These are phyloP conservation scores for Ptychoptera albimana DNA, from an alignment of 2,888 invertebrate species.

Conservation along the genomic window DNA sequence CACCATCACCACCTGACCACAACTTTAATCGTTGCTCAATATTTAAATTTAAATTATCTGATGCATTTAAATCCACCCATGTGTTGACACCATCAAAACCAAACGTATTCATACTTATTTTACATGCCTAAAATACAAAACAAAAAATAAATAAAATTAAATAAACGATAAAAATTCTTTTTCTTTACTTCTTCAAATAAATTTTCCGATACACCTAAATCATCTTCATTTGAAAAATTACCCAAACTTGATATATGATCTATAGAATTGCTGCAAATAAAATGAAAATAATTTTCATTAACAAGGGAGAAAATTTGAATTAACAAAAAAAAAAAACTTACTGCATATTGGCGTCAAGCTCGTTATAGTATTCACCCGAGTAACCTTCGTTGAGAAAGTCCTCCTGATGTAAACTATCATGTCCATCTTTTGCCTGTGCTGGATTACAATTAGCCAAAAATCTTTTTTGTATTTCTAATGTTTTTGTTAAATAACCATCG, in stretches of 20 bases:
- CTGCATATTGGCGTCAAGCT: slow-evolving; percentile 13
- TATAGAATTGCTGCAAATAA: slow-evolving; percentile 3
- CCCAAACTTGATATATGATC: slow-evolving; percentile 3
- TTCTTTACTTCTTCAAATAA: slow-evolving; percentile 3
- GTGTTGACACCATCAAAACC: not conserved
- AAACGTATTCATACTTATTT: slow-evolving; percentile 1
- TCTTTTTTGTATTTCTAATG: slow-evolving; percentile 22
- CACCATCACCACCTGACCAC: slow-evolving; percentile 4
- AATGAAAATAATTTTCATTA: not conserved
- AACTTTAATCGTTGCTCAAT: slow-evolving; percentile 3
- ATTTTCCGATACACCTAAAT: slow-evolving; percentile 1
- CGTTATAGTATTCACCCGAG: slow-evolving; percentile 15
- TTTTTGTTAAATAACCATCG: slow-evolving; percentile 23
- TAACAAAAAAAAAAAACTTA: slow-evolving; percentile 6
- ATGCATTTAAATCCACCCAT: slow-evolving; percentile 4
- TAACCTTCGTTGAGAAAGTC: slow-evolving; percentile 18
- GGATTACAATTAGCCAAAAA: slow-evolving; percentile 16
- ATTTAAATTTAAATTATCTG: slow-evolving; percentile 1
- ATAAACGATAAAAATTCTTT: not conserved
- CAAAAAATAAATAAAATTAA: not conserved
- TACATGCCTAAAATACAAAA: not conserved
- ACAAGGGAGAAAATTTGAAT: not conserved
- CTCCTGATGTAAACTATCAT: slow-evolving; percentile 17
- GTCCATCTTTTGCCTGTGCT: slow-evolving; percentile 2
- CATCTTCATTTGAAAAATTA: slow-evolving; percentile 5